Base-by-base conservation (phyloP, 1,140 invertebrate genomes). In the Neodiprion pinetum region DNA sequence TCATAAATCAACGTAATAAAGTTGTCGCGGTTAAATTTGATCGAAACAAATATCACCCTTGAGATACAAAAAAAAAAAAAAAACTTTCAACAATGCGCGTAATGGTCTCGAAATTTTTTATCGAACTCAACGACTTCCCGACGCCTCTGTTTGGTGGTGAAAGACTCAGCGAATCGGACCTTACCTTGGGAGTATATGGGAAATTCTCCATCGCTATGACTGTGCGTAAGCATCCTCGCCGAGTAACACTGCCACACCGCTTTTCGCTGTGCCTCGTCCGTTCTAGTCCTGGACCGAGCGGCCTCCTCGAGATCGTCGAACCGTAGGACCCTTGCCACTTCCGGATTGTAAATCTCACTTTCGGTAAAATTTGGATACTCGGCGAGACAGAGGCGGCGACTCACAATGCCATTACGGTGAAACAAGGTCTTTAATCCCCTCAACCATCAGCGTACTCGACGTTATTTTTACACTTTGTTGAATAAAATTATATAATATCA, bases 121-220 rank as follows among this genome's bases (percentile, higher is more conserved):
- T 21, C 17, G 0, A 21, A 21, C 17, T 1, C 17, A 21, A 21
- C 17, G 17, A 21, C 17, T 21, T 21, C 17, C 17, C 17, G 17
- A 21, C 17, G 17, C 17, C 17, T 21, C 17, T 21, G 17, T 21
- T 21, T 21, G 17, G 17, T 21, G 17, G 17, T 21, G 17, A 21
- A 21, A 21, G 0, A 21, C 17, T 21, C 17, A 21, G 17, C 17
- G 17, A 21, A 21, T 21, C 17, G 17, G 17, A 21, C 17, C 80
- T 79, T 85, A 89, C 88, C 88, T 84, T 88, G 85, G 61, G 88
- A 89, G 85, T 94, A 95, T 85, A 94, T 92, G 79, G 93, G 93
- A 88, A 95, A 95, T 87, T 95, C 94, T 81, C 94, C 93, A 83
- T 95, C 94, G 83, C 93, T 94, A 87, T 93, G 92, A 84, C 93